Base-by-base conservation (phyloP, 2,113 vertebrate species). In the Sitta europaea region DNA sequence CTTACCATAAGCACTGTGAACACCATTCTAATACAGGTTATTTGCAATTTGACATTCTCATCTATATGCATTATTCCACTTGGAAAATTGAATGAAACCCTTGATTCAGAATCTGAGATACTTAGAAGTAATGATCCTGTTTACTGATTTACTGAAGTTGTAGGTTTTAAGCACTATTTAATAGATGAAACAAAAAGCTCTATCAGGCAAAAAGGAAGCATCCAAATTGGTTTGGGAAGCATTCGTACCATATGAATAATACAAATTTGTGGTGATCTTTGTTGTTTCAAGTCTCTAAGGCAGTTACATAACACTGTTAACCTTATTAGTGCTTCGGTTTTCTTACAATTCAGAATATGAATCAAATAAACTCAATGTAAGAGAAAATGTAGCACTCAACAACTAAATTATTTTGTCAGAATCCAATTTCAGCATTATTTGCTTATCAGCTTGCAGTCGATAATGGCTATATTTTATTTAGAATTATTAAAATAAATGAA, bases 21-120 rank as follows among this genome's bases (percentile, higher is more conserved):
- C 0, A 5, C 96, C 80, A 91, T 96, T 98, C 94, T 97, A 97
- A 97, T 96, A 97, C 92, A 97, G 95, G 94, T 98, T 97, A 97
- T 98, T 98, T 98, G 95, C 96, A 97, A 97, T 97, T 96, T 98
- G 97, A 97, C 96, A 96, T 98, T 86, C 88, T 98, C 96, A 98
- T 98, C 94, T 97, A 35, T 96, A 98, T 97, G 96, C 93, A 97
- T 97, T 98, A 98, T 97, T 98, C 94, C 96, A 83, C 94, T 96
- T 86, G 92, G 97, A 97, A 98, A 98, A 98, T 98, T 96, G 97
- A 97, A 98, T 98, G 94, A 97, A 98, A 96, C 81, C 66, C 96
- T 97, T 96, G 95, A 97, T 97, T 98, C 94, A 94, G 88, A 97
- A 97, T 97, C 82, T 96, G 96, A 97, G 97, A 97, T 97, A 97